Base-by-base conservation (phyloP, 1,140 invertebrate genomes). In the Drosophila kepulauana region DNA sequence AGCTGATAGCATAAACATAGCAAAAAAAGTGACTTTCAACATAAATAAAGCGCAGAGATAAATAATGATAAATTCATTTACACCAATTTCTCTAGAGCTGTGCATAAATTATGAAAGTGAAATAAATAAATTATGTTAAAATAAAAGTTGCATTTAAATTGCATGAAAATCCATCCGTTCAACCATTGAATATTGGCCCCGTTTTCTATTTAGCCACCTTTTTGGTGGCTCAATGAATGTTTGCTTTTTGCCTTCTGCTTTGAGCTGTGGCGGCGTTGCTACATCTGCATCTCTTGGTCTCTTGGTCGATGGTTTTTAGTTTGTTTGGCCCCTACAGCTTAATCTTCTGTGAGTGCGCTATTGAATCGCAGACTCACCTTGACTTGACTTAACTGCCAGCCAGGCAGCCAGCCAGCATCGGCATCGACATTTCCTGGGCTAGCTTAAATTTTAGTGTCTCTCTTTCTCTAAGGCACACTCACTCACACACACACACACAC, bases 361-460 rank as follows among this genome's bases (percentile, higher is more conserved):
- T 57, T 30, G 70, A 66, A 51, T 73, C 48, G 64, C 16, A 54
- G 64, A 45, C 57, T 74, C 71, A 74, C 57, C 71, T 62, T 62
- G 65, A 69, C 65, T 74, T 74, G 41, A 41, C 71, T 59, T 59
- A 38, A 66, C 49, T 48, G 65, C 30, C 30, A 65, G 49, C n/a
- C 20, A 64, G 13, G 16, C 20, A 20, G 13, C 30, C 30, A 33
- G 6, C 6, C 30, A 7, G n/a, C 43, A 28, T 51, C 11, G 51
- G 46, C 59, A 64, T 38, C 11, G 38, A 15, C 64, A 57, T 51
- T 51, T 25, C 25, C 46, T 51, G 28, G 56, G 70, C 63, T 25
- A 46, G 56, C 57, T 74, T 64, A 49, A 63, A 64, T 71, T 63
- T 64, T 75, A 70, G 70, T 71, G 58, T 63, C 25, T 51, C n/a